Evolutionary conservation across 2,888 invertebrate species (phyloP).

Genomic region (Ornithoptera alexandrae): DNA sequence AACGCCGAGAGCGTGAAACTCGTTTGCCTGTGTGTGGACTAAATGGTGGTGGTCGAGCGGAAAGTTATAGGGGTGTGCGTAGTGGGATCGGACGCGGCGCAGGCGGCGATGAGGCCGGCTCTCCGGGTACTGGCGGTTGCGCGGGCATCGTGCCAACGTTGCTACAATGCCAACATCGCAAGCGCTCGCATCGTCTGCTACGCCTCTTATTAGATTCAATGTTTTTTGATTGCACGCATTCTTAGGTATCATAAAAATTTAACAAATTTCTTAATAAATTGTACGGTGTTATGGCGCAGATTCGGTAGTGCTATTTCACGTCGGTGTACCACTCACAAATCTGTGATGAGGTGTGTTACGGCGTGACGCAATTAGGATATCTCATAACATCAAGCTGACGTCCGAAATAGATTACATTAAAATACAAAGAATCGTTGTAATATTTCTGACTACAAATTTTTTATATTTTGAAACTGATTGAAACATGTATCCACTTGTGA

Average conservation of each 20-base stretch:
- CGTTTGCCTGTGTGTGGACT: constrained; percentile 15
- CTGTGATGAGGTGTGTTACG: constrained; percentile 13
- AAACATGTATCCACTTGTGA: constrained; percentile 59
- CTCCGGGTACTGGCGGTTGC: constrained; percentile 67
- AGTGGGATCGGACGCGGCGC: constrained; percentile 45
- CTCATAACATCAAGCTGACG: constrained; percentile 35
- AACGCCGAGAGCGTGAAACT: constrained; percentile 15
- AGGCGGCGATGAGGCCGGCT: constrained; percentile 64
- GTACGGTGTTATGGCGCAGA: constrained; percentile 37
- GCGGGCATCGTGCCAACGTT: constrained; percentile 68
- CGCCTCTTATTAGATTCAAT: constrained; percentile 68
- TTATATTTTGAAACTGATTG: constrained; percentile 45
- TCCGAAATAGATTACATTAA: constrained; percentile 42
- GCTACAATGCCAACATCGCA: constrained; percentile 24
- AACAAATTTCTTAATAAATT: constrained; percentile 53
- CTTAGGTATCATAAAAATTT: constrained; percentile 65
- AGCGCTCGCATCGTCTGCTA: constrained; percentile 43
- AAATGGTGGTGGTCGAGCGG: constrained; percentile 4
- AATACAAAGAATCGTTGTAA: constrained; percentile 41
- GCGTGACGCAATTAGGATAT: constrained; percentile 36
- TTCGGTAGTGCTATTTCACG: constrained; percentile 33
- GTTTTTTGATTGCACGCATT: constrained; percentile 46
- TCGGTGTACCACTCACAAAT: neutral
- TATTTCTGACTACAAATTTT: constrained; percentile 37
- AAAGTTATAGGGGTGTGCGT: constrained; percentile 24